These are phyloP conservation scores for Isurus oxyrinchus DNA, from an alignment of 2,113 vertebrate genomes.

Conservation along the genomic window DNA sequence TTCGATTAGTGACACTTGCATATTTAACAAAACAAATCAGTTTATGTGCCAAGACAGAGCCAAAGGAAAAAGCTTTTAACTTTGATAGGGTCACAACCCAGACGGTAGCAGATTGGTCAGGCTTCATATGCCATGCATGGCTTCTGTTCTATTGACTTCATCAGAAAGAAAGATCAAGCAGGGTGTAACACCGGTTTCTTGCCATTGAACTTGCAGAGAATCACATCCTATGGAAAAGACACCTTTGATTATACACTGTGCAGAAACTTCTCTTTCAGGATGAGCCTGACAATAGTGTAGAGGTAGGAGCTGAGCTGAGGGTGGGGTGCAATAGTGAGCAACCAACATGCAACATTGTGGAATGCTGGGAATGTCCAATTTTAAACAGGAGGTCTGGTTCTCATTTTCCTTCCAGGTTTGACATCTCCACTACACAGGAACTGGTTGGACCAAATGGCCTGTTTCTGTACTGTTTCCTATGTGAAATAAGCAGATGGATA, in stretches of 20 bases:
- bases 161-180: neutral
- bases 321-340: neutral
- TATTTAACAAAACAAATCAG: neutral
- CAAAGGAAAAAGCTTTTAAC: neutral
- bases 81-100: neutral
- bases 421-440: too few species aligned
- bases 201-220: neutral
- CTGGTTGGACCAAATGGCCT: too few species aligned
- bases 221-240: neutral
- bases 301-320: neutral
- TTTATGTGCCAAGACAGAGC: neutral
- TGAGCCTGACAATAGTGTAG: neutral
- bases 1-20: neutral
- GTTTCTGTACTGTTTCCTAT: too few species aligned
- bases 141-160: neutral
- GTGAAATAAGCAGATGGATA: too few species aligned
- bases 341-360: neutral
- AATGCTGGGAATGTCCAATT: neutral
- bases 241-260: neutral
- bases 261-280: neutral
- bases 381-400: neutral
- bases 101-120: neutral
- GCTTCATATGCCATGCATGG: neutral
- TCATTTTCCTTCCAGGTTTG: too few species aligned
- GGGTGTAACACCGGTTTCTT: neutral